Evolutionary conservation across 2,113 vertebrate genomes (phyloP).

Genomic region (Ahaetulla prasina): DNA sequence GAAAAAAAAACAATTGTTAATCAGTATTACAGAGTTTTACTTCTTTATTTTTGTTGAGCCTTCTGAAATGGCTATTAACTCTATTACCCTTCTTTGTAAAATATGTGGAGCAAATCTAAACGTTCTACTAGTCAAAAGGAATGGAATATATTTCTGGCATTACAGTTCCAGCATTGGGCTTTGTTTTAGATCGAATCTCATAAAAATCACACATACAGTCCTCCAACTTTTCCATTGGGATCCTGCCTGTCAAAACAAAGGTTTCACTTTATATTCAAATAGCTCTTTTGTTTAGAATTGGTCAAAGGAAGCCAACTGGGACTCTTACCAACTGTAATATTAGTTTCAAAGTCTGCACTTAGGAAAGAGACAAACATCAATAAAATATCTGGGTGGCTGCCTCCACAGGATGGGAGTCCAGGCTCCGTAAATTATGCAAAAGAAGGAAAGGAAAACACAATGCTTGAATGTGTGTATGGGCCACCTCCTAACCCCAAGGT

Average conservation of each 20-base stretch:
- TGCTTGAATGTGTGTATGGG: background rate
- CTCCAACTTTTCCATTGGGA: constrained; percentile 56
- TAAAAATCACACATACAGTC: constrained; percentile 55
- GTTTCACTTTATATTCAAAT: constrained; percentile 58
- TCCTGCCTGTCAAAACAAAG: constrained; percentile 60
- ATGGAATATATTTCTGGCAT: constrained; percentile 48
- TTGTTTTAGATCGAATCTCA: constrained; percentile 44
- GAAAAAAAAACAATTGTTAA: fast-evolving
- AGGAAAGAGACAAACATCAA: constrained; percentile 34
- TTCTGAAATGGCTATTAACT: background rate
- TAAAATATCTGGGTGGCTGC: constrained; percentile 35
- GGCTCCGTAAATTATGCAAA: fast-evolving
- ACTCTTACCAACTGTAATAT: constrained; percentile 47
- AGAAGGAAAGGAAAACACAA: constrained; percentile 36
- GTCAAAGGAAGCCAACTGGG: constrained; percentile 43
- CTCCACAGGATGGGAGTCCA: constrained; percentile 28
- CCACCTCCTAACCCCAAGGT: constrained; percentile 22
- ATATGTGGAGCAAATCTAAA: constrained; percentile 17
- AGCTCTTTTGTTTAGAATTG: constrained; percentile 48
- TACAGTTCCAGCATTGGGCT: constrained; percentile 28
- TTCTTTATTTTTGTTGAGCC: background rate
- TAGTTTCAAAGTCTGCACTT: constrained; percentile 54
- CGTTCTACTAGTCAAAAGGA: constrained; percentile 34
- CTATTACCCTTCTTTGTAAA: background rate
- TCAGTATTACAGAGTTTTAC: background rate